phyloP scores from a whole-genome alignment of 2,113 vertebrate genomes.

The Uropsilus gracilis region DNA sequence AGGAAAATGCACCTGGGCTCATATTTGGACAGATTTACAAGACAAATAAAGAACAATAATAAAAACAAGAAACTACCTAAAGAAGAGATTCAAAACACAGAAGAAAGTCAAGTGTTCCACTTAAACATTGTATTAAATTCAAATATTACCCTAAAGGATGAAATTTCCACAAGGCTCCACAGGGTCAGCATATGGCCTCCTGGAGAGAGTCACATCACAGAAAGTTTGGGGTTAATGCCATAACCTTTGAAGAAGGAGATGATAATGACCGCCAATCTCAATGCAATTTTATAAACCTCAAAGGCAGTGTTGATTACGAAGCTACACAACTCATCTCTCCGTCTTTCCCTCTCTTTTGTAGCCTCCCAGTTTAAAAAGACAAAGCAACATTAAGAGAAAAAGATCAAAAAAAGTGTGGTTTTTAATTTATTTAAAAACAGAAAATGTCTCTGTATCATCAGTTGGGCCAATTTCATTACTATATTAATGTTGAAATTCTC shows the following conservation, averaged over 20 bases:
- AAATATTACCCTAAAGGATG: slow-evolving; percentile 20
- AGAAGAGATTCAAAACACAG: background rate
- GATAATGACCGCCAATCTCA: background rate
- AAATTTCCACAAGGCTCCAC: background rate
- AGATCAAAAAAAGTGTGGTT: background rate
- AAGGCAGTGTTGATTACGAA: background rate
- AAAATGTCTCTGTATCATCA: background rate
- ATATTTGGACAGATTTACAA: slow-evolving; percentile 20
- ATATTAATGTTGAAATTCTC: background rate
- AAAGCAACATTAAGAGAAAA: slow-evolving; percentile 3
- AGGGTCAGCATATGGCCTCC: background rate
- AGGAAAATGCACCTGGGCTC: background rate
- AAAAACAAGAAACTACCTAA: slow-evolving; percentile 9
- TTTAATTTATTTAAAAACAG: background rate
- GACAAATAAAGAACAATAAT: background rate
- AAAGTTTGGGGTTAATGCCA: background rate
- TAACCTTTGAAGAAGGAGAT: background rate
- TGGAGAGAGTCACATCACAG: background rate
- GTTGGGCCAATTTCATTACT: background rate
- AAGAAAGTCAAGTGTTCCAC: background rate
- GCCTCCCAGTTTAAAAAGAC: background rate
- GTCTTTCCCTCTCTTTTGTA: too few relatives aligned
- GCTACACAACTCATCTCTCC: background rate
- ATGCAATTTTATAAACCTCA: slow-evolving; percentile 15
- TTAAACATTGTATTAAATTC: slow-evolving; percentile 22